phyloP scores from a whole-genome alignment of 2,888 invertebrate genomes.

The Seladonia tumulorum region DNA sequence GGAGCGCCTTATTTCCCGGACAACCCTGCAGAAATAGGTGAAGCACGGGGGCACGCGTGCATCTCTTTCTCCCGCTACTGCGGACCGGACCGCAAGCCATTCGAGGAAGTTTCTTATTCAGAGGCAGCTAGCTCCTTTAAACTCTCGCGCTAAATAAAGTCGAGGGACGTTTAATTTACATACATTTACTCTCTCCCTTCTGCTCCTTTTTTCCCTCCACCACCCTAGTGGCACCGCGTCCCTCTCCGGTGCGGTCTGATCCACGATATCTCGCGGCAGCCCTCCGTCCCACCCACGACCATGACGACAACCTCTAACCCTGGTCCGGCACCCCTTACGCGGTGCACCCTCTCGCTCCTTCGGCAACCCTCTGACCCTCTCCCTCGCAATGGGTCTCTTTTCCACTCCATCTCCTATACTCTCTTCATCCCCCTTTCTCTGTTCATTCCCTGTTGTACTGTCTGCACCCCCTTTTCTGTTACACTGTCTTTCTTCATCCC shows the following conservation, averaged over 20 bases:
- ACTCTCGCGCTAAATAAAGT: constrained; percentile 76
- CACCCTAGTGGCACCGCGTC: constrained; percentile 16
- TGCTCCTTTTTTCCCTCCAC: constrained; percentile 9
- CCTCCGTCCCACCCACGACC: constrained; percentile 44
- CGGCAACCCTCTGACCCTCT: too few species aligned
- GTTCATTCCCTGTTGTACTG: too few species aligned
- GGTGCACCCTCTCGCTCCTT: background rate
- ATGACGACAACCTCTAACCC: constrained; percentile 61
- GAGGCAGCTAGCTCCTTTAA: constrained; percentile 66
- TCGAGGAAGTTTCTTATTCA: constrained; percentile 64
- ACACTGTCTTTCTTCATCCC: too few species aligned
- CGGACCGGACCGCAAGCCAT: constrained; percentile 22
- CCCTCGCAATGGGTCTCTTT: too few species aligned
- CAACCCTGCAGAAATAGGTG: background rate
- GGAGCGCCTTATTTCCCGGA: background rate
- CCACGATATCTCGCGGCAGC: constrained; percentile 55
- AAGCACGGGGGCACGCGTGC: constrained; percentile 21
- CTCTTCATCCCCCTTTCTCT: too few species aligned
- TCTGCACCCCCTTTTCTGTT: too few species aligned
- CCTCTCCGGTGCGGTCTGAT: constrained; percentile 56
- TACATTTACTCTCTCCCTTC: constrained; percentile 67
- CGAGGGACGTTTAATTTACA: constrained; percentile 77
- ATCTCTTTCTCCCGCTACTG: constrained; percentile 9
- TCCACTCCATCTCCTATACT: too few species aligned
- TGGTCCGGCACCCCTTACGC: constrained; percentile 62